These are phyloP conservation scores for Nycticryphes semicollaris DNA, from an alignment of 2,113 vertebrate genomes.

Conservation along the genomic window DNA sequence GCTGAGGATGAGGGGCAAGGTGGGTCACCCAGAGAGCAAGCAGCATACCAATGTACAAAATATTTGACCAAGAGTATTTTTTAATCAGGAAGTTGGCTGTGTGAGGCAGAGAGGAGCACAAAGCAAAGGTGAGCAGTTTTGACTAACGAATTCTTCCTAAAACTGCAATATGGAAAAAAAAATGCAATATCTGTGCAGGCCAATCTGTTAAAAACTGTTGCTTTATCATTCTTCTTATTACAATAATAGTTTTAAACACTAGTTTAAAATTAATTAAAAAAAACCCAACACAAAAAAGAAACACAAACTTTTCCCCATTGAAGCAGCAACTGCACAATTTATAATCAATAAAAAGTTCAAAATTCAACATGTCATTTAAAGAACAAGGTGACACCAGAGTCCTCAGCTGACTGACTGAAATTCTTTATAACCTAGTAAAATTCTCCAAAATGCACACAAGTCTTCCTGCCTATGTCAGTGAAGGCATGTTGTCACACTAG, in stretches of 20 bases:
- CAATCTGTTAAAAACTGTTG: neutral
- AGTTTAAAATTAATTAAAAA: neutral
- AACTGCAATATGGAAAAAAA: neutral
- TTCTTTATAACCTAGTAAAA: neutral
- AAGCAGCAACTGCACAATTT: neutral
- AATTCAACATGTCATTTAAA: neutral
- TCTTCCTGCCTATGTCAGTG: neutral
- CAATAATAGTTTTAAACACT: too few species aligned
- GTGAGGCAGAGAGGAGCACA: neutral
- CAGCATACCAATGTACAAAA: neutral
- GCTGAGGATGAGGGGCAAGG: neutral
- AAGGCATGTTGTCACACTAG: neutral
- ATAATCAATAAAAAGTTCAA: neutral
- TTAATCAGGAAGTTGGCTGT: neutral
- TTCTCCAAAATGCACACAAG: neutral
- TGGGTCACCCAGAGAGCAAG: neutral
- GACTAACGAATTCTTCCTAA: neutral
- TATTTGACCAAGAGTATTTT: neutral
- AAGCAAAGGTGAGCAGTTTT: neutral
- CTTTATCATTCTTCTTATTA: neutral
- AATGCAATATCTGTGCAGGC: fast-evolving
- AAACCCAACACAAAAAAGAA: neutral
- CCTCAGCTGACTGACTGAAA: neutral
- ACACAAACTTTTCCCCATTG: neutral
- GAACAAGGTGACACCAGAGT: neutral